phyloP scores from a whole-genome alignment of 30 jellyfish, hydroid and myxozoan species.

The Hydractinia symbiolongicarpus region DNA sequence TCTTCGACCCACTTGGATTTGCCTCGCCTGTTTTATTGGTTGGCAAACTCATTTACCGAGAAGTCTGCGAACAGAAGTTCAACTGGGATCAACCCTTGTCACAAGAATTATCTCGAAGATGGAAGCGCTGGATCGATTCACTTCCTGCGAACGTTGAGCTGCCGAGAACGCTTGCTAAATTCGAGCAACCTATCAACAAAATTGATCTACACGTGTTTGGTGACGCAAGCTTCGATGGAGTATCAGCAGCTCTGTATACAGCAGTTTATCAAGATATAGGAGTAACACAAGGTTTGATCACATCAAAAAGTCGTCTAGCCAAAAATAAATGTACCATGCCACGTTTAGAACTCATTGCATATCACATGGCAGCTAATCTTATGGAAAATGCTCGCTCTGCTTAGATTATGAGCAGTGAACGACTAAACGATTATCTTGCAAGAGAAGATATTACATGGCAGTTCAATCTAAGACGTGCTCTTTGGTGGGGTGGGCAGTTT shows the following conservation, averaged over 20 bases:
- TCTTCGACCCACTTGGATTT: slow-evolving; percentile 61
- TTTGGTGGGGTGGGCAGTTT: slow-evolving; percentile 78
- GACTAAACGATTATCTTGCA: slow-evolving; percentile 40
- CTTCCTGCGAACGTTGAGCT: slow-evolving; percentile 28
- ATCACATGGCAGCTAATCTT: slow-evolving; percentile 43
- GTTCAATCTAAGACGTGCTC: slow-evolving; percentile 61
- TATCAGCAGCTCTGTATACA: too few species aligned
- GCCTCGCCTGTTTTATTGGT: slow-evolving; percentile 40
- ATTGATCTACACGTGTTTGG: slow-evolving; percentile 36
- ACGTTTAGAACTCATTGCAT: slow-evolving; percentile 30
- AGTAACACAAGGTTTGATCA: slow-evolving; percentile 8
- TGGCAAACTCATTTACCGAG: slow-evolving; percentile 47
- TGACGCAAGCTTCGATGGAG: too few species aligned
- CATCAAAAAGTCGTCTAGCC: slow-evolving; percentile 31
- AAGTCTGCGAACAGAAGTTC: slow-evolving; percentile 30
- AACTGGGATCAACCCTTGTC: slow-evolving; percentile 46
- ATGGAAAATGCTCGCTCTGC: slow-evolving; percentile 22
- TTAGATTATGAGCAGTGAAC: slow-evolving; percentile 41
- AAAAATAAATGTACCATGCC: slow-evolving; percentile 38
- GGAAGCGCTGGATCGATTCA: not conserved
- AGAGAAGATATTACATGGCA: slow-evolving; percentile 50
- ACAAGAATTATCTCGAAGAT: slow-evolving; percentile 7
- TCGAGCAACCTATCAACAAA: slow-evolving; percentile 3
- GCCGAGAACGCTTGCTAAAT: slow-evolving; percentile 26
- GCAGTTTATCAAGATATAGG: too few species aligned